Percentiles rank a stretch among this genome's conserved stretches.
Conservation (phyloP, 2,888 invertebrate genomes). For the Calliscelio sp. region DNA sequence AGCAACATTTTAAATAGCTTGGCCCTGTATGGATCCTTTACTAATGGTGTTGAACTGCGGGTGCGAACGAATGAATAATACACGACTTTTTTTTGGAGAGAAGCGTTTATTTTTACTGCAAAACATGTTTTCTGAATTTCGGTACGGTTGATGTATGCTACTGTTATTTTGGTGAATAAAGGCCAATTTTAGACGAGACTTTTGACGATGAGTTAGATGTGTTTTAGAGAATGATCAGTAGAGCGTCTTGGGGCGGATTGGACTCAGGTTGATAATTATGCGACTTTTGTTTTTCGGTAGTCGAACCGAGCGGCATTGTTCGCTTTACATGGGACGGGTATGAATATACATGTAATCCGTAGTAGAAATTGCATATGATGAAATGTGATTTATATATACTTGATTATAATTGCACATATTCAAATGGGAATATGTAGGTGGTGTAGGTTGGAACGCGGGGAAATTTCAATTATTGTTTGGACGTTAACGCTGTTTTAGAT, state of each 20-base stretch:
- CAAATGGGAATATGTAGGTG: conserved; percentile 33
- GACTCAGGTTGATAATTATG: conserved; percentile 15
- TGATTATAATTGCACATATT: conserved; percentile 54
- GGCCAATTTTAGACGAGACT: conserved; percentile 18
- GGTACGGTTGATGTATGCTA: conserved; percentile 40
- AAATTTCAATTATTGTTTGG: conserved; percentile 51
- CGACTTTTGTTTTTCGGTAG: conserved; percentile 11
- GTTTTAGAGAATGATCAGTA: conserved; percentile 7
- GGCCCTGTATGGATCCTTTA: conserved; percentile 5
- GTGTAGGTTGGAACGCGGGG: not conserved
- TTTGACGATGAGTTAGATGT: conserved; percentile 4
- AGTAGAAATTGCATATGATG: conserved; percentile 31
- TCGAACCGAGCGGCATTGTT: not conserved
- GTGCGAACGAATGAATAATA: conserved; percentile 59
- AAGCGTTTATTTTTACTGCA: conserved; percentile 42
- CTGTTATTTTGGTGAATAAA: conserved; percentile 49
- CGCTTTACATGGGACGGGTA: not conserved
- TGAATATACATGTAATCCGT: conserved; percentile 38
- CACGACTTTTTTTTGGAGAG: conserved; percentile 44
- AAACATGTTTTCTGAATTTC: conserved; percentile 52
- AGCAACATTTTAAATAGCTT: conserved; percentile 60
- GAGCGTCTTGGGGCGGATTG: conserved; percentile 23
- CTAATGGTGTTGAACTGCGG: conserved; percentile 21
- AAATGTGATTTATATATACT: conserved; percentile 35
- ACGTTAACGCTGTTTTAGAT: conserved; percentile 37